Conservation (phyloP, 2,113 vertebrate genomes). For the Typhlomys cinereus region DNA sequence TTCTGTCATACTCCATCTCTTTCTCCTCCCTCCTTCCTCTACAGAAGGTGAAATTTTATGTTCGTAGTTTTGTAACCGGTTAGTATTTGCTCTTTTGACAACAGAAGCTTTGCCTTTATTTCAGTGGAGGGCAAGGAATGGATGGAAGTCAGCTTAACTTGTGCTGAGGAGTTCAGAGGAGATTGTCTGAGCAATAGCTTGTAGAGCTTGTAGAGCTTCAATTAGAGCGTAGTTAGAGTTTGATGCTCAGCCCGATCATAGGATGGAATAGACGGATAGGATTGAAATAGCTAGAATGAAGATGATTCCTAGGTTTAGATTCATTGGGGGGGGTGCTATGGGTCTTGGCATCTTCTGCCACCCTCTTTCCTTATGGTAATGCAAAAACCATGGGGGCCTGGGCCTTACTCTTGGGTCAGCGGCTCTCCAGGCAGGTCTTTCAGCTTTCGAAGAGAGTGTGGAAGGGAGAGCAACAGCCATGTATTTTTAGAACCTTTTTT, state of each 20-base stretch:
- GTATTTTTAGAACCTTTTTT: slow-evolving; percentile 69
- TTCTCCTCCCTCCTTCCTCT: background rate
- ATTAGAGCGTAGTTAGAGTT: no score
- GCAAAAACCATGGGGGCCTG: background rate
- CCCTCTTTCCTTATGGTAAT: background rate
- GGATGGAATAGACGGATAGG: no score
- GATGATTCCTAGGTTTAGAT: no score
- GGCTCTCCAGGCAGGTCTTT: slow-evolving; percentile 32
- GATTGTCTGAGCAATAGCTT: no score
- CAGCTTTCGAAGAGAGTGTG: slow-evolving; percentile 25
- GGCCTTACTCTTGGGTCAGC: background rate
- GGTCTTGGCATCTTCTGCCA: background rate
- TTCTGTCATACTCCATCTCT: background rate
- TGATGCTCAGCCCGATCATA: no score
- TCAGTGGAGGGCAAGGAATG: background rate
- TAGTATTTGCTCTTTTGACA: background rate
- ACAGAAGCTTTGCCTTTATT: background rate
- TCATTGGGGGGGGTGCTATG: no score
- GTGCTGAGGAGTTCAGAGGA: no score
- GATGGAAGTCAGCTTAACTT: background rate
- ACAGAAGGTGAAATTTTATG: background rate
- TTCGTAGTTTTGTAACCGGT: background rate
- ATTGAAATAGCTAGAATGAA: no score
- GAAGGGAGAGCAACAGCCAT: slow-evolving; percentile 29
- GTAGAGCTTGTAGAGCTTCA: no score